These are phyloP conservation scores for Aphelenchoides besseyi DNA, from an alignment of 1,140 invertebrate genomes.

Conservation along the genomic window DNA sequence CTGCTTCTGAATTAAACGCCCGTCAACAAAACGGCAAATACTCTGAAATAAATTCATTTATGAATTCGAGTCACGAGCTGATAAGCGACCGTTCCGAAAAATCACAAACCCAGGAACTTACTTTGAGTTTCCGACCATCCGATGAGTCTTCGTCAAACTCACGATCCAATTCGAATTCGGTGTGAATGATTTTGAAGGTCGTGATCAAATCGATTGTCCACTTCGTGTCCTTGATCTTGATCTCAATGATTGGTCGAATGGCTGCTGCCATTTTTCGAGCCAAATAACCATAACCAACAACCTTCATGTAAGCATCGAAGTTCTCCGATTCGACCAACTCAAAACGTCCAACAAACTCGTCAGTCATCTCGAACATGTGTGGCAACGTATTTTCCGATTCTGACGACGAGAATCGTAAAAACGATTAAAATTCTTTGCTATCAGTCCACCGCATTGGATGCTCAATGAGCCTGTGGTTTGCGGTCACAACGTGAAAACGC, in stretches of 20 bases:
- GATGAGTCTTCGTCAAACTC: conserved; percentile 8
- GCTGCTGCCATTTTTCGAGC: not conserved
- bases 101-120: not conserved
- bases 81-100: not conserved
- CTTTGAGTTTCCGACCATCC: not conserved
- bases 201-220: conserved; percentile 3
- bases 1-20: conserved; percentile 3
- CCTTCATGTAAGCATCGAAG: conserved; percentile 8
- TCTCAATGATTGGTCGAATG: not conserved
- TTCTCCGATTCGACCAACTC: conserved; percentile 1
- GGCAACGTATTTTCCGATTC: no score
- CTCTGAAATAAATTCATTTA: not conserved
- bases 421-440: no score
- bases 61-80: not conserved
- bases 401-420: no score
- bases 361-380: not conserved
- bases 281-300: not conserved
- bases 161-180: not conserved
- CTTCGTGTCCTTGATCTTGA: not conserved
- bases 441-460: no score
- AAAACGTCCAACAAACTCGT: not conserved
- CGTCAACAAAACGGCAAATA: not conserved
- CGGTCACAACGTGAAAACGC: no score
- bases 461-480: no score
- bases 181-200: not conserved